These are phyloP conservation scores for Lapara coniferarum DNA, from an alignment of 2,888 invertebrate genomes.

Conservation along the genomic window DNA sequence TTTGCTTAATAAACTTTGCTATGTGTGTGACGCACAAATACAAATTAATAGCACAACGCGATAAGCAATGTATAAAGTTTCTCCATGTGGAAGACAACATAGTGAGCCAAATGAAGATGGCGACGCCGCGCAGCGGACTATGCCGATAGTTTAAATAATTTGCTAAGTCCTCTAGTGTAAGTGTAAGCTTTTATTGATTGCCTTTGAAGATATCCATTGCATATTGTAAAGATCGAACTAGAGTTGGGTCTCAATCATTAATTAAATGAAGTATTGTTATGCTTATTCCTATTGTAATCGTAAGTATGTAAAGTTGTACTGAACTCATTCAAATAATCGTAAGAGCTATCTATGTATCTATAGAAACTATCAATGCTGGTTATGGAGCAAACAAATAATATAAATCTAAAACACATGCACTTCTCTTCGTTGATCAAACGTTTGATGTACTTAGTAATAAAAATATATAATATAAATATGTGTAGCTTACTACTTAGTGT, in stretches of 20 bases:
- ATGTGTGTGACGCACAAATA: conserved; percentile 68
- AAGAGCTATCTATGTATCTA: conserved; percentile 51
- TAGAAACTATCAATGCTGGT: conserved; percentile 67
- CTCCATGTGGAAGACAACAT: conserved; percentile 79
- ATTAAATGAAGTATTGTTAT: conserved; percentile 31
- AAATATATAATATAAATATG: neutral
- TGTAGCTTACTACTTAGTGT: conserved; percentile 51
- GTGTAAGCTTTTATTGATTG: conserved; percentile 17
- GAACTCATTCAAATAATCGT: conserved; percentile 54
- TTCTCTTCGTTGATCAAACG: conserved; percentile 46
- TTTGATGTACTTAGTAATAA: conserved; percentile 13
- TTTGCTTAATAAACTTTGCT: conserved; percentile 55
- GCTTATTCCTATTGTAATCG: conserved; percentile 47
- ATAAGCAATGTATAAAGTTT: conserved; percentile 64
- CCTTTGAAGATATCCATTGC: conserved; percentile 23
- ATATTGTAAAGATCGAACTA: conserved; percentile 7
- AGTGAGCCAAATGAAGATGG: conserved; percentile 71
- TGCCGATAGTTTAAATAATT: conserved; percentile 56
- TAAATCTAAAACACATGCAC: conserved; percentile 54
- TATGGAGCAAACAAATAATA: conserved; percentile 64
- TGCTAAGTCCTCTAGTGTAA: conserved; percentile 8
- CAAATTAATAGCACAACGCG: conserved; percentile 64
- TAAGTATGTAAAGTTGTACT: conserved; percentile 55
- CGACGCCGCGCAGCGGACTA: conserved; percentile 47
- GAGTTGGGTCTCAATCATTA: conserved; percentile 5